phyloP scores from a whole-genome alignment of 2,797 vertebrate genomes.

The Mionectes olivaceus region DNA sequence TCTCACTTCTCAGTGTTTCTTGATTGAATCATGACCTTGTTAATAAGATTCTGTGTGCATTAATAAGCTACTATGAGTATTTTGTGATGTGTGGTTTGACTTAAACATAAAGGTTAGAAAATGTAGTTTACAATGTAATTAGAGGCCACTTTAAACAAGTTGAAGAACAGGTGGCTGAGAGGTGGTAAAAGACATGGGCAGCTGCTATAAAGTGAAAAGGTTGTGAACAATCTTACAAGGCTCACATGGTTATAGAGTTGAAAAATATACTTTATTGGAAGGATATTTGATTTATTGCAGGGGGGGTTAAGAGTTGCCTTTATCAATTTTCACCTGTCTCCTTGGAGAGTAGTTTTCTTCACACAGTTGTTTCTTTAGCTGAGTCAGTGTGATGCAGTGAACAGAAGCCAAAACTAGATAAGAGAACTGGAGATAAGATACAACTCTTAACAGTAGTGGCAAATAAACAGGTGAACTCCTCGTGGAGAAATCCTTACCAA shows the following conservation, averaged over 20 bases:
- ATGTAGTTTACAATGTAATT: not conserved
- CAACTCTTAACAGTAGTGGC: not conserved
- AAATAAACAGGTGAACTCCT: not conserved
- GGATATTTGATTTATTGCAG: not conserved
- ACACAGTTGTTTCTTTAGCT: not conserved
- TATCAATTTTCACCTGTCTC: not conserved
- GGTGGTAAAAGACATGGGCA: not conserved
- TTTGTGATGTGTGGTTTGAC: not conserved
- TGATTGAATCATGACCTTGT: not conserved
- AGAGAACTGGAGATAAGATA: not conserved
- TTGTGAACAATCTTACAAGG: not conserved
- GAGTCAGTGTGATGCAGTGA: not conserved
- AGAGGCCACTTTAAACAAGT: not conserved
- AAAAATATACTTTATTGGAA: not conserved
- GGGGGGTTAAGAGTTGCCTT: not conserved
- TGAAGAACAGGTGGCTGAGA: not conserved
- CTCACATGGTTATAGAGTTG: not conserved
- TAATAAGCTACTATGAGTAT: not conserved
- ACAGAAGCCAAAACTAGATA: not conserved
- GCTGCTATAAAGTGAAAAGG: not conserved
- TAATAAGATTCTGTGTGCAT: not conserved
- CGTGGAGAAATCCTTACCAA: not conserved
- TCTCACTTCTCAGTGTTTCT: not conserved
- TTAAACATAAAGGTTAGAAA: not conserved
- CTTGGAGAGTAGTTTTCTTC: not conserved